Conservation (phyloP, 2,888 invertebrate genomes). For the Drosophila recens region DNA sequence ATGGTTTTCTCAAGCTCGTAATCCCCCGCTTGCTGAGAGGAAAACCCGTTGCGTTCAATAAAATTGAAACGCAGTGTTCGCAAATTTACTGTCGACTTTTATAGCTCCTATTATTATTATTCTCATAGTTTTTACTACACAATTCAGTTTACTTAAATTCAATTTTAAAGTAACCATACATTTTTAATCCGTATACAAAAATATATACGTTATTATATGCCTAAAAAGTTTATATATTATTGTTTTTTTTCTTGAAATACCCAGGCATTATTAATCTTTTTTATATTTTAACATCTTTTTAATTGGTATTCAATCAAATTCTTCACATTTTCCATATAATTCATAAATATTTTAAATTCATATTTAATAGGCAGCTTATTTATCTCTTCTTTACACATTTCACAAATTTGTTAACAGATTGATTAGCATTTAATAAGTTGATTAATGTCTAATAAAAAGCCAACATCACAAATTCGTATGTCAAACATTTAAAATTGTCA, state of each 20-base stretch:
- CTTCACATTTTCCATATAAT: not conserved
- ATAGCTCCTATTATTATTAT: not conserved
- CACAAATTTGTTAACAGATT: conserved; percentile 57
- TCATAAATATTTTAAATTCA: not conserved
- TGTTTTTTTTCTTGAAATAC: not conserved
- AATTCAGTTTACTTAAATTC: not conserved
- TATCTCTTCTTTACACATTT: conserved; percentile 18
- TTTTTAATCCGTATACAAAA: too few relatives aligned
- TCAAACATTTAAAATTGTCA: conserved; percentile 41
- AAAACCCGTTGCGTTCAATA: conserved; percentile 12
- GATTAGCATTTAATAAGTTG: conserved; percentile 50
- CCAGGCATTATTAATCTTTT: not conserved
- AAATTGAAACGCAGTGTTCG: conserved; percentile 1
- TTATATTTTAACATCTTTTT: not conserved
- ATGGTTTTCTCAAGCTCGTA: conserved; percentile 1
- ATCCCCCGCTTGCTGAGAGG: not conserved
- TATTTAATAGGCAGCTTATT: conserved; percentile 14
- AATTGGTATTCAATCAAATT: not conserved
- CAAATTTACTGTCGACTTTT: not conserved
- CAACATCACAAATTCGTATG: conserved; percentile 38
- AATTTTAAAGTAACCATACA: not conserved
- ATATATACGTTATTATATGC: too few relatives aligned
- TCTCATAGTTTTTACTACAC: not conserved
- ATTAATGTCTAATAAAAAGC: conserved; percentile 50
- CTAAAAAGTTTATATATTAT: not conserved